Evolutionary conservation across 2,888 invertebrate genomes (phyloP), one percentile per base, ranked within the genome.

Genomic region (Catonia carolina): DNA sequence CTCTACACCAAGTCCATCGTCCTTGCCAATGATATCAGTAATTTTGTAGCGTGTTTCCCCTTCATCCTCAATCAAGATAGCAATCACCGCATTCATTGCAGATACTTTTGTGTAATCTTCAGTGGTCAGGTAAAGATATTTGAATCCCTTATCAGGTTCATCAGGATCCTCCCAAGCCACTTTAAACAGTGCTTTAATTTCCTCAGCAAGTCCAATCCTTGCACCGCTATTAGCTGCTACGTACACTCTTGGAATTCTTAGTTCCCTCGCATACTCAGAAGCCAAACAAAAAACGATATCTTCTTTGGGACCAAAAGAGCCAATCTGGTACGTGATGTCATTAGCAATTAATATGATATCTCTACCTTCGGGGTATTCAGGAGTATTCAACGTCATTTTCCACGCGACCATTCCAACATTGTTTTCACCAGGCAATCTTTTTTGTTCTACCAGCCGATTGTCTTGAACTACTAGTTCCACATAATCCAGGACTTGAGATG

Each of bases 391-490:
- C 0, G 86, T 88, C 70, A 99, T 78, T 53, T 86, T 83, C 99
- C 99, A 99, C 0, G 98, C 99, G 1, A 99, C 92, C 96, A 99
- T 98, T 27, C 97, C 99, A 58, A 87, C 82, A 80, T 82, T 89
- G 73, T 99, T 99, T 73, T 95, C 93, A 48, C 97, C 98, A 0
- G 93, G 94, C 15, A 95, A 78, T 50, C 96, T 77, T 67, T 94
- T 92, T 70, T 90, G 84, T 71, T 94, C 93, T 0, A 87, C 78
- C 2, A 93, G 72, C 48, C 77, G 75, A 39, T 84, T 77, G 64
- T 85, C 84, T 63, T 92, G 89, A 36, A 98, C 72, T 1, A 96
- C 89, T 63, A 98, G 72, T 70, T 98, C 98, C 7, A 88, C 84
- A 59, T 80, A 86, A 67, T 89, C 87, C 53, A 89, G 73, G 7